These are phyloP conservation scores for crab-eating macaque (Macaca fascicularis) DNA, from an alignment of 2,113 vertebrate species.

Conservation along the genomic window DNA sequence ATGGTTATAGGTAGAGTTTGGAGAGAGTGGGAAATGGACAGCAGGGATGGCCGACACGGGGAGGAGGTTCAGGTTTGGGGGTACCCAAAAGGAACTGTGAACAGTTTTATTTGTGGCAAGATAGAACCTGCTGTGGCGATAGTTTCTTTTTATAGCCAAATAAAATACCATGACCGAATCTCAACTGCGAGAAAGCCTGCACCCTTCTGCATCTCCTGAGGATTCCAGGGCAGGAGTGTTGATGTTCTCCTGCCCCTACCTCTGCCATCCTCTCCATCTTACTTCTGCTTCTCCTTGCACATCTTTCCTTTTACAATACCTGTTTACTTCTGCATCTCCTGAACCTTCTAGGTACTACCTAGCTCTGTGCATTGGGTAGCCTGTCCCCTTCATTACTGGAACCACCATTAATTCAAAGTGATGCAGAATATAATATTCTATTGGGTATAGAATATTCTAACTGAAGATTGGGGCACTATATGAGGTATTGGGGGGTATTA, in stretches of 20 bases:
- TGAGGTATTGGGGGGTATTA: background rate
- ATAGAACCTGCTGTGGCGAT: background rate
- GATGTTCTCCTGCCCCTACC: background rate
- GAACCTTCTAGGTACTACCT: background rate
- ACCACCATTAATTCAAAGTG: background rate
- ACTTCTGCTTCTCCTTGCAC: background rate
- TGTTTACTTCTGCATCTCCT: background rate
- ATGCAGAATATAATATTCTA: background rate
- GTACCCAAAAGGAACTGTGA: no score
- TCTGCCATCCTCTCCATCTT: background rate
- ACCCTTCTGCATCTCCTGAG: background rate
- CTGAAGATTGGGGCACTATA: background rate
- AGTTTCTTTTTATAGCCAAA: background rate
- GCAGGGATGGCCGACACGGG: background rate
- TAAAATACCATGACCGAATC: background rate
- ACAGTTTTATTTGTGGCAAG: background rate
- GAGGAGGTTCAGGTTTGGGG: no score
- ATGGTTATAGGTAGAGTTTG: background rate
- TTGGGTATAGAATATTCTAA: background rate
- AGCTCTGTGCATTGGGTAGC: background rate
- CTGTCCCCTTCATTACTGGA: background rate
- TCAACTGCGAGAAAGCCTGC: background rate
- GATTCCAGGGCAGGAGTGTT: fast-evolving
- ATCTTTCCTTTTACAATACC: background rate
- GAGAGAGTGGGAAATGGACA: background rate